Base-by-base conservation (phyloP, 2,113 vertebrate genomes). In the Speoplatyrhinus poulsoni region DNA sequence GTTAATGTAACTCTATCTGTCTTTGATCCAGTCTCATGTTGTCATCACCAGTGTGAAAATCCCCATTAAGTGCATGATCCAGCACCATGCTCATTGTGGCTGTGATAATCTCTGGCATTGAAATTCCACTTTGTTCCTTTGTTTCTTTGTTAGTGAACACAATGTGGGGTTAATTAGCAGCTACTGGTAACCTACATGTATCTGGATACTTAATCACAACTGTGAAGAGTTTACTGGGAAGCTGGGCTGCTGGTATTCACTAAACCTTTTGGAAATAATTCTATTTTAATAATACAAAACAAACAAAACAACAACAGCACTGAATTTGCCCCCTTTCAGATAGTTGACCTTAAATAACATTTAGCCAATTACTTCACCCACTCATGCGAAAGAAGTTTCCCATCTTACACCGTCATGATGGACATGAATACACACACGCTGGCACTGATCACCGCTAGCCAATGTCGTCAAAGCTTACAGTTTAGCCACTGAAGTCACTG, bases 161-260 rank as follows among this genome's bases (percentile, higher is more conserved):
- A 94, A 93, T 93, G 89, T 50, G 81, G 87, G 92, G 92, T 93
- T 94, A 93, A 94, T 94, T 94, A 94, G 92, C 90, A 92, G 91
- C 92, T 86, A 90, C 88, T 87, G 88, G 84, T 92, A 90, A 87
- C 86, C 87, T 88, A 86, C 78, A 83, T 79, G 83, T 91, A 91
- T 85, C 81, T 87, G 84, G 87, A 88, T 88, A 84, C 85, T 90
- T 89, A 88, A 89, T 91, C 88, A 89, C 85, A 90, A 86, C 88
- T 92, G 26, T 26, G 87, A 93, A 92, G 90, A 87, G 87, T 86
- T 91, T 81, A 85, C 71, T 46, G 70, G 75, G 76, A 78, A 70
- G 73, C 77, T 2, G 58, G 78, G 84, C 80, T 26, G 46, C 76
- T 76, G 81, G 79, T 85, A 77, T 87, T 86, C 72, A 85, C 85